Evolutionary conservation across 2,113 vertebrate species (phyloP).

Genomic region (Lota lota): DNA sequence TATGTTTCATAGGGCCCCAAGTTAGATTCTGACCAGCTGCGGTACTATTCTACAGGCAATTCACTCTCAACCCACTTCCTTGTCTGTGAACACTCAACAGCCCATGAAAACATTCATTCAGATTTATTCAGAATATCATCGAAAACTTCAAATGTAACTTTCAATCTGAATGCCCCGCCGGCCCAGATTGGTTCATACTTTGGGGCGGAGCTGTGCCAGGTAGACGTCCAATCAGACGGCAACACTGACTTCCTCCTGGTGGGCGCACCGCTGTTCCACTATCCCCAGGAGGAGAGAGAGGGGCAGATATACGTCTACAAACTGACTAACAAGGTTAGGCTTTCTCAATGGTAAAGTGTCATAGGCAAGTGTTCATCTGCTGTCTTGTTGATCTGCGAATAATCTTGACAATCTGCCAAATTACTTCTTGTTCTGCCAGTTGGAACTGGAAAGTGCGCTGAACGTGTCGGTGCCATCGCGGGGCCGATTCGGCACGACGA

Average conservation of each 20-base stretch:
- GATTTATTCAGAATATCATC: too few species aligned
- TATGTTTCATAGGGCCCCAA: too few species aligned
- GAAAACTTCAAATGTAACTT: too few species aligned
- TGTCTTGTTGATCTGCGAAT: too few species aligned
- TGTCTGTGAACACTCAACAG: too few species aligned
- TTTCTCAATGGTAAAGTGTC: neutral
- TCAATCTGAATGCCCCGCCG: too few species aligned
- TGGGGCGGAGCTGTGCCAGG: conserved; percentile 75
- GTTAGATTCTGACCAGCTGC: too few species aligned
- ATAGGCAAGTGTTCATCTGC: too few species aligned
- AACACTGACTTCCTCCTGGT: conserved; percentile 80
- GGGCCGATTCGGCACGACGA: conserved; percentile 77
- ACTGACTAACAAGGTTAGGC: conserved; percentile 66
- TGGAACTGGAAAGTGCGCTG: conserved; percentile 28
- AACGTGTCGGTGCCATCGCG: conserved; percentile 54
- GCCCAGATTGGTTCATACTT: conserved; percentile 85
- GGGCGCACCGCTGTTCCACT: conserved; percentile 76
- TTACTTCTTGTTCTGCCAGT: conserved; percentile 43
- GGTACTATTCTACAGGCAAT: too few species aligned
- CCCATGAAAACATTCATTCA: too few species aligned
- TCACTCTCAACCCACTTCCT: too few species aligned
- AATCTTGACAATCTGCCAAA: too few species aligned
- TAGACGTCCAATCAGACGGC: conserved; percentile 74
- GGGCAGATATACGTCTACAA: conserved; percentile 75
- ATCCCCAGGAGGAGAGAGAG: conserved; percentile 60